Conservation (phyloP, 2,797 vertebrate species). For the Amazona finschi region DNA sequence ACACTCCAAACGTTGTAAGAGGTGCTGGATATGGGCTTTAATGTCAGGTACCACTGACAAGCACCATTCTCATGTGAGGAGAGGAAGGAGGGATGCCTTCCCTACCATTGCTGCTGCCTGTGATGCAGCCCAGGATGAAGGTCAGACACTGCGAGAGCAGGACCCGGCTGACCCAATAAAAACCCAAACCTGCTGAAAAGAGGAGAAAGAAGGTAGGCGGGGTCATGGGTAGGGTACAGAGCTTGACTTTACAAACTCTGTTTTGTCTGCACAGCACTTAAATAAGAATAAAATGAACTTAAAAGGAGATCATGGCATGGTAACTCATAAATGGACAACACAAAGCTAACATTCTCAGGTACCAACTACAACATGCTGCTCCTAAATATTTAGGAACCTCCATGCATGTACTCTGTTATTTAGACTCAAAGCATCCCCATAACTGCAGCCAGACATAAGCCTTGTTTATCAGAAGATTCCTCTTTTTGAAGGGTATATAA, state of each 20-base stretch:
- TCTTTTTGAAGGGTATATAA: background rate
- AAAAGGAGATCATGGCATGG: background rate
- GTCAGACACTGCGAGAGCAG: background rate
- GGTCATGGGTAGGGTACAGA: background rate
- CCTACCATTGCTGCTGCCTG: background rate
- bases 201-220: background rate
- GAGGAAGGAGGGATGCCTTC: background rate
- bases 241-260: background rate
- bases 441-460: background rate
- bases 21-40: background rate
- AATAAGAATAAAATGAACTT: background rate
- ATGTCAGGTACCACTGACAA: background rate
- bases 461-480: background rate
- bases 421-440: background rate
- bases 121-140: background rate
- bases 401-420: background rate
- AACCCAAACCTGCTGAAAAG: background rate
- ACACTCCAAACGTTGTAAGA: background rate
- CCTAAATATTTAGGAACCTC: background rate
- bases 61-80: rapidly evolving
- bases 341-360: background rate
- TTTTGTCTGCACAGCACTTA: background rate
- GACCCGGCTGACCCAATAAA: background rate
- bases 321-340: background rate
- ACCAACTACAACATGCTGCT: background rate